phyloP scores from a whole-genome alignment of 2,113 vertebrate species.

The Megaceryle maxima region DNA sequence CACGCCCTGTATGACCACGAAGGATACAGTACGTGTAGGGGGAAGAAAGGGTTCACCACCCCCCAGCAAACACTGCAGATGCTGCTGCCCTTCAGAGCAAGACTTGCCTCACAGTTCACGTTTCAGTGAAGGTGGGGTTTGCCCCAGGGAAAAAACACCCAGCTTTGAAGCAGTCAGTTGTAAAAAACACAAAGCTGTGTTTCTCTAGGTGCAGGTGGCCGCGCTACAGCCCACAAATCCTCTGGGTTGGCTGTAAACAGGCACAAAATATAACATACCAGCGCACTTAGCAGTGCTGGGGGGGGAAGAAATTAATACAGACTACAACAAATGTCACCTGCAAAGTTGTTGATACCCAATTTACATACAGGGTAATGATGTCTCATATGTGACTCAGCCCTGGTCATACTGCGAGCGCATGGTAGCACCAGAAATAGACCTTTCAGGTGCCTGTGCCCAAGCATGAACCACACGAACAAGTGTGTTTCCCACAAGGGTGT shows the following conservation, averaged over 20 bases:
- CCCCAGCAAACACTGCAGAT: not conserved
- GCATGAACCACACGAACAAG: not conserved
- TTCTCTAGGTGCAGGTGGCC: not conserved
- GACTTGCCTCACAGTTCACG: not conserved
- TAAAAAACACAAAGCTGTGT: not conserved
- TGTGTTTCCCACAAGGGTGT: not conserved
- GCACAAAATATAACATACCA: not conserved
- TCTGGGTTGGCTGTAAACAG: not conserved
- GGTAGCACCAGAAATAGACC: constrained; percentile 23
- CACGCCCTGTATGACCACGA: not conserved
- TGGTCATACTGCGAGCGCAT: not conserved
- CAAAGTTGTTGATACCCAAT: not conserved
- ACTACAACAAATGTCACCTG: constrained; percentile 41
- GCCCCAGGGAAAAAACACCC: not conserved
- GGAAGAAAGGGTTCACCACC: not conserved
- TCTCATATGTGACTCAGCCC: constrained; percentile 7
- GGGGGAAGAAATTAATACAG: not conserved
- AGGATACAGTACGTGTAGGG: fast-evolving
- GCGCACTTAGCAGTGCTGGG: not conserved
- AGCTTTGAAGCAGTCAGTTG: not conserved
- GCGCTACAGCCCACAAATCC: not conserved
- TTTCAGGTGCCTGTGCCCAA: not conserved
- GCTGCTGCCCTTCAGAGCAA: not conserved
- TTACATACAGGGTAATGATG: constrained; percentile 23
- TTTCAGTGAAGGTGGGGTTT: not conserved